Percentiles rank a stretch among this genome's conserved stretches.
These are phyloP conservation scores for Marmota monax DNA, from an alignment of 2,113 vertebrate genomes.

Conservation along the genomic window DNA sequence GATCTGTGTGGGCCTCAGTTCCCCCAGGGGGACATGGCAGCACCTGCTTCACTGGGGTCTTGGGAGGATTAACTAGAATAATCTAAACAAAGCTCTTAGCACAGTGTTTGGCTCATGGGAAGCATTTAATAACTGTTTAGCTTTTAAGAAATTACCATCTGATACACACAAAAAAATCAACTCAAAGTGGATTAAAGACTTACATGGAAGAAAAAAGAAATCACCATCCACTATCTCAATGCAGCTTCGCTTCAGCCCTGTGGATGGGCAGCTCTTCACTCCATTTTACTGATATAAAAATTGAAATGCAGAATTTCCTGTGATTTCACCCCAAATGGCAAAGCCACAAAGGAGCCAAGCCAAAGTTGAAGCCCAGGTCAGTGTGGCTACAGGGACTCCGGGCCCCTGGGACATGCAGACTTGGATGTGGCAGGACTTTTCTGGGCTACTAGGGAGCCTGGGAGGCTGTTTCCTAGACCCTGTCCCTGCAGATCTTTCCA, in stretches of 20 bases:
- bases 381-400: fast-evolving
- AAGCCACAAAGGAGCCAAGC: too few relatives aligned
- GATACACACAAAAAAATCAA: not conserved
- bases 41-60: not conserved
- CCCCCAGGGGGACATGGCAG: fast-evolving
- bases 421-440: fast-evolving
- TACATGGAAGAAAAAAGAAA: not conserved
- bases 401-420: not conserved
- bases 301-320: fast-evolving
- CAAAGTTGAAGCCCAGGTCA: fast-evolving
- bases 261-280: fast-evolving
- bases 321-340: not conserved
- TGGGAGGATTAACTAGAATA: not conserved
- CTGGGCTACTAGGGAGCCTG: not conserved
- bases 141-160: not conserved
- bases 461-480: not conserved
- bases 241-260: not conserved
- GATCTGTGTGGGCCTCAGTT: not conserved
- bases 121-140: not conserved
- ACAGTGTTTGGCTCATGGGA: not conserved
- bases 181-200: not conserved
- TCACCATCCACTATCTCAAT: not conserved
- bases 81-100: not conserved
- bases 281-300: not conserved
- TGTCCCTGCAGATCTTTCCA: not conserved